Evolutionary conservation across 1,140 invertebrate species (phyloP).

Genomic region (Globodera rostochiensis): DNA sequence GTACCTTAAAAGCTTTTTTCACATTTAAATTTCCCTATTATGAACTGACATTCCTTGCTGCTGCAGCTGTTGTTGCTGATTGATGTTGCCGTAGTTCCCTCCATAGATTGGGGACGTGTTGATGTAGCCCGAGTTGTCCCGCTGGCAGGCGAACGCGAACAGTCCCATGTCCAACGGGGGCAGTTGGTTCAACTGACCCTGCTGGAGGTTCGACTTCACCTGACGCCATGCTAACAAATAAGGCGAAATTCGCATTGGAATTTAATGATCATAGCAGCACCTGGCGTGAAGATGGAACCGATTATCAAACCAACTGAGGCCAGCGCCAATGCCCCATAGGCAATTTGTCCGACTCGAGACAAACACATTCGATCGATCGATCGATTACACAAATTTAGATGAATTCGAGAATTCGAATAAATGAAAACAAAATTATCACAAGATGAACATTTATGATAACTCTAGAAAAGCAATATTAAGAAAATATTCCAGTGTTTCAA

Average conservation of each 20-base stretch:
- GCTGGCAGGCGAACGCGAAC: slow-evolving; percentile 35
- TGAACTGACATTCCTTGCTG: slow-evolving; percentile 8
- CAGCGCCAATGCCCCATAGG: slow-evolving; percentile 47
- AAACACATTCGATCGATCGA: slow-evolving; percentile 39
- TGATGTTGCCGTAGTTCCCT: background rate
- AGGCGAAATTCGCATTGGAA: background rate
- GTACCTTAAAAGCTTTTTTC: background rate
- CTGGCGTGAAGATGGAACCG: slow-evolving; percentile 47
- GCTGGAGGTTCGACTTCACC: slow-evolving; percentile 14
- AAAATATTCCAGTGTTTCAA: no score
- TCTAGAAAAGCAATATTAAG: no score
- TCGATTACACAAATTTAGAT: background rate
- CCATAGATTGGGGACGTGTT: background rate
- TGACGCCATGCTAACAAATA: slow-evolving; percentile 24
- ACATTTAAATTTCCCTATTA: background rate
- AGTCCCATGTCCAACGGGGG: slow-evolving; percentile 36
- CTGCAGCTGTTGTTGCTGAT: background rate
- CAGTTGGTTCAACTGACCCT: slow-evolving; percentile 23
- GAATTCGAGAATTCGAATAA: background rate
- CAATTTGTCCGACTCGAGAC: slow-evolving; percentile 47
- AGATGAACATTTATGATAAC: background rate
- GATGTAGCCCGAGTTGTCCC: slow-evolving; percentile 14
- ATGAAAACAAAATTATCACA: background rate
- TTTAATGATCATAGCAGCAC: background rate
- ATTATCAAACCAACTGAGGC: slow-evolving; percentile 41